Evolutionary conservation across 2,797 vertebrate species (phyloP).

Genomic region (Dryobates pubescens): DNA sequence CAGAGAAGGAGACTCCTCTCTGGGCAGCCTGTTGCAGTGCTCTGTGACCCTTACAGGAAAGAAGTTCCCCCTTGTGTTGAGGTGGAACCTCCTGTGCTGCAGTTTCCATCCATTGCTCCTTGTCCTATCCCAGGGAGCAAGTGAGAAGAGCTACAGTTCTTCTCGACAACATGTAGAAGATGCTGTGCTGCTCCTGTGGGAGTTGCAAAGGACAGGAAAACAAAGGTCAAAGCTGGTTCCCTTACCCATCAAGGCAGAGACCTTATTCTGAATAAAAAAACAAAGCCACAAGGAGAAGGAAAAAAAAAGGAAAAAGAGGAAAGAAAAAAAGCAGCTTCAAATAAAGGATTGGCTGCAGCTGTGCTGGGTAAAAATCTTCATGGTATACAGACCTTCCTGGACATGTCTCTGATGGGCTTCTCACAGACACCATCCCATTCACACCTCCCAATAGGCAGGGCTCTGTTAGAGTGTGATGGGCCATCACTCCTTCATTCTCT

Average conservation of each 20-base stretch:
- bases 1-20: too few relatives aligned
- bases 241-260: not conserved
- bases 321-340: not conserved
- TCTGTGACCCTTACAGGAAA: too few relatives aligned
- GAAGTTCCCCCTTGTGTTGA: too few relatives aligned
- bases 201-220: not conserved
- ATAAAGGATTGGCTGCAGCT: not conserved
- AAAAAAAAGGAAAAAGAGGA: too few relatives aligned
- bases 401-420: not conserved
- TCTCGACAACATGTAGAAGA: rapidly evolving
- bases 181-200: not conserved
- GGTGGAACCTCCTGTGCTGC: too few relatives aligned
- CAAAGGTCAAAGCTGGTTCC: not conserved
- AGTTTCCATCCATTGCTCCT: too few relatives aligned
- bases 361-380: not conserved
- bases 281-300: not conserved
- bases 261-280: not conserved
- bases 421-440: not conserved
- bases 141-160: too few relatives aligned
- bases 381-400: not conserved
- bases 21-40: too few relatives aligned
- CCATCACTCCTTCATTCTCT: not conserved
- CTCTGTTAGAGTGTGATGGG: not conserved
- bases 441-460: not conserved
- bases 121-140: too few relatives aligned